A percentile compares a stretch with the other conserved stretches of the same genome.
Conservation (phyloP, 1,140 invertebrate species). For the Caenorhabditis remanei region DNA sequence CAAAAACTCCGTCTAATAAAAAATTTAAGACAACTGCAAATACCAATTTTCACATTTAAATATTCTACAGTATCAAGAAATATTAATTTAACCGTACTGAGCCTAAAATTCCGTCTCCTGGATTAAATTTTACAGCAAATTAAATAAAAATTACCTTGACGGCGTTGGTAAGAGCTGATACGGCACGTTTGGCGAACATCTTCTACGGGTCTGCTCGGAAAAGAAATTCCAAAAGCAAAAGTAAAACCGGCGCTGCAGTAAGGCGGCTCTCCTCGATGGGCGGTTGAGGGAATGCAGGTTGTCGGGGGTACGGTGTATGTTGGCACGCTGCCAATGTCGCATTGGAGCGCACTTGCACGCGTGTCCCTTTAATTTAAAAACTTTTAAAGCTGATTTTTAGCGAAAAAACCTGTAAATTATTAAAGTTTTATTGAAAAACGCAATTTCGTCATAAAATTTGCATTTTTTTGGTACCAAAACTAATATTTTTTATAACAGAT, state of each 20-base stretch:
- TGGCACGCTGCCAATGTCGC: constrained; percentile 36
- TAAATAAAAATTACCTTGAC: constrained; percentile 65
- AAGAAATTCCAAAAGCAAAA: constrained; percentile 63
- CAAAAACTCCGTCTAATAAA: neutral
- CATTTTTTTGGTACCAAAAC: constrained; percentile 79
- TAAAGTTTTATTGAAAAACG: neutral
- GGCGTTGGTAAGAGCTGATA: constrained; percentile 64
- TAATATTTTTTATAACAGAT: constrained; percentile 36
- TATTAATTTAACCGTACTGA: neutral
- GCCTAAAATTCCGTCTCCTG: neutral
- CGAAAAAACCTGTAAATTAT: constrained; percentile 68
- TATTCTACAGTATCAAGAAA: neutral
- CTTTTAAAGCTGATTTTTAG: constrained; percentile 79
- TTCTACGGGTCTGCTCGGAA: constrained; percentile 64
- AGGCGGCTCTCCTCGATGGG: constrained; percentile 42
- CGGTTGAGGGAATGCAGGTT: constrained; percentile 42
- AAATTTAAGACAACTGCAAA: neutral
- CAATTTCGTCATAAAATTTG: constrained; percentile 62
- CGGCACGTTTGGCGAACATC: constrained; percentile 69
- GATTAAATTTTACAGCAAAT: neutral
- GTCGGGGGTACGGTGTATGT: constrained; percentile 1
- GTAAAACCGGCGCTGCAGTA: constrained; percentile 35
- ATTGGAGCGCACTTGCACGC: constrained; percentile 27
- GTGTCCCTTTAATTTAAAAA: constrained; percentile 70
- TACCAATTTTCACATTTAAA: neutral